These are phyloP conservation scores for Nematostella vectensis DNA, from an alignment of 92 coral and sea anemone species.

Conservation along the genomic window DNA sequence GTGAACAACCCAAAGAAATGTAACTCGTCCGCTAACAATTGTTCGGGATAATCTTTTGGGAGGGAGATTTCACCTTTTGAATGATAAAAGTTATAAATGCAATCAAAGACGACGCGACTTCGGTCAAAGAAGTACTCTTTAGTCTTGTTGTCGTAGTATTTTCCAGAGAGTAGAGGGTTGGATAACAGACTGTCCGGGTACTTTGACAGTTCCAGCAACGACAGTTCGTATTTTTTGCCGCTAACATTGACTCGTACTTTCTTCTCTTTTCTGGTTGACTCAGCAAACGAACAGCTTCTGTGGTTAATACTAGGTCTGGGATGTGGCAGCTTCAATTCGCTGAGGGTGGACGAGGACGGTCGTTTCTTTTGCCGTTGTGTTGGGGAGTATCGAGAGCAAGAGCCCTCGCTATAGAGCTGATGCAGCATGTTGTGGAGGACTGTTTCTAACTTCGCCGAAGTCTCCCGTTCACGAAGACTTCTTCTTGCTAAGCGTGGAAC, in stretches of 20 bases:
- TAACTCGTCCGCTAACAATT: constrained; percentile 42
- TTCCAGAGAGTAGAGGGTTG: constrained; percentile 19
- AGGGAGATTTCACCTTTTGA: constrained; percentile 12
- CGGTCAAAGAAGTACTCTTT: constrained; percentile 49
- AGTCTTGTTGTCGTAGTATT: constrained; percentile 35
- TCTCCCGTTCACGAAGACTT: no score
- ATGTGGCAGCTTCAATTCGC: no score
- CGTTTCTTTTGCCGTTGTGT: no score
- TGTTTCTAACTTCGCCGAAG: no score
- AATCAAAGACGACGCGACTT: constrained; percentile 49
- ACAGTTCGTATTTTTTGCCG: constrained; percentile 39
- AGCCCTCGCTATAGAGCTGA: no score
- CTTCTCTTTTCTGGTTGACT: background rate
- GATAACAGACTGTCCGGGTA: constrained; percentile 45
- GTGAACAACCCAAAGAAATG: constrained; percentile 49
- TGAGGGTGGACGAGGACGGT: no score
- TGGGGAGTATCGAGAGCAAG: background rate
- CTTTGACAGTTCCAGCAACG: constrained; percentile 12
- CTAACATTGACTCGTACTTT: constrained; percentile 40
- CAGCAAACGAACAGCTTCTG: no score
- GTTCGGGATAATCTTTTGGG: constrained; percentile 49
- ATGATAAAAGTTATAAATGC: constrained; percentile 29
- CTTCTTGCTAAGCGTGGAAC: no score
- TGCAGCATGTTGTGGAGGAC: no score
- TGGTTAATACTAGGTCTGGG: no score